These are phyloP conservation scores for Darevskia mixta DNA, from an alignment of 2,797 vertebrate genomes.

Conservation along the genomic window DNA sequence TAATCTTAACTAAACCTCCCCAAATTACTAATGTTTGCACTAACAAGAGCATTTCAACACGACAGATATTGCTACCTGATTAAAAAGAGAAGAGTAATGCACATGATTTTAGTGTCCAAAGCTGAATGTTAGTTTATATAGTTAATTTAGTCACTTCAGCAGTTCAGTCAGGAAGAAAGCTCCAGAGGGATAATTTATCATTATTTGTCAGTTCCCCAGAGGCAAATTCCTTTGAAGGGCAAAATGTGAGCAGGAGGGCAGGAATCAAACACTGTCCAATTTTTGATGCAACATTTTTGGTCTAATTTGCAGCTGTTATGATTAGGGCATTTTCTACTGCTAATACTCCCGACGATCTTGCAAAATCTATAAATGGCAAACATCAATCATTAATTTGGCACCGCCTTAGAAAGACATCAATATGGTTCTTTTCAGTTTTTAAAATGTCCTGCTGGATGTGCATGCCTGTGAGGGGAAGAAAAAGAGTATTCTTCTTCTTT, in stretches of 20 bases:
- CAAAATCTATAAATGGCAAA: background rate
- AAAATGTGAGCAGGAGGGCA: slow-evolving; percentile 62
- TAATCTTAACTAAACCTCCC: background rate
- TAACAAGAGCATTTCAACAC: background rate
- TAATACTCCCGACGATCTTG: background rate
- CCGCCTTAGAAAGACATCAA: background rate
- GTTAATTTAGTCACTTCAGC: slow-evolving; percentile 68
- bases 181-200: slow-evolving; percentile 74
- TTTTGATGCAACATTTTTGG: slow-evolving; percentile 45
- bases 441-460: background rate
- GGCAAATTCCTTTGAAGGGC: slow-evolving; percentile 71
- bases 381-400: slow-evolving; percentile 16
- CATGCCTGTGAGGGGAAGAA: background rate
- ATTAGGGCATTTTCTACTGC: slow-evolving; percentile 9
- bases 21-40: background rate
- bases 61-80: background rate
- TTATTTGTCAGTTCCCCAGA: slow-evolving; percentile 76
- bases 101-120: slow-evolving; percentile 61
- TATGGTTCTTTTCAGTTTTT: background rate
- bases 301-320: background rate
- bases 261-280: slow-evolving; percentile 60
- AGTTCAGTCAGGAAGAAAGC: slow-evolving; percentile 67
- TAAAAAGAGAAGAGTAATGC: background rate
- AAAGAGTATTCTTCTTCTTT: background rate
- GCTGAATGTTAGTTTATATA: slow-evolving; percentile 63